Evolutionary conservation across 2,797 vertebrate species (phyloP), one percentile per base, ranked within the genome.

Genomic region (Tadarida brasiliensis): DNA sequence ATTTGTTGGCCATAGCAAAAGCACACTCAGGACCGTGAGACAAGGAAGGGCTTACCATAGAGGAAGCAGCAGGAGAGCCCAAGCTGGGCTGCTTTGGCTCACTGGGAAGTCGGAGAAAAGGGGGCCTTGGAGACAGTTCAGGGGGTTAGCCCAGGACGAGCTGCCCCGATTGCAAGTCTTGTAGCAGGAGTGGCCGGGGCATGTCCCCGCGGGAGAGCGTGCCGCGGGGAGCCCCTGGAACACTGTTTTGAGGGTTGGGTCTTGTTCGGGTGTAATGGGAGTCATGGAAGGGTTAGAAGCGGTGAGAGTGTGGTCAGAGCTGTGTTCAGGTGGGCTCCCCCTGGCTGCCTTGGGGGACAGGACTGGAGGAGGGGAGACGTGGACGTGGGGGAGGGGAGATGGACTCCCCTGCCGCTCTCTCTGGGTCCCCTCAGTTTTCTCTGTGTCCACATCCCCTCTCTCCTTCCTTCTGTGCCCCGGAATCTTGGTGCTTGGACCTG

Each of bases 311-410:
- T 16, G 8, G 4, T 26, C 44, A 20, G 30, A 26, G 15, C 28
- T 57, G 22, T 54, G 26, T 44, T 19, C 19, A 44, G 39, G 20
- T 28, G 44, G 59, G 63, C 15, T 65, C 49, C 35, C 19, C 0
- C 1, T 11, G 61, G 33, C 24, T 82, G 28, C 1, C 0, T 28
- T 16, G 61, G 33, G 78, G 5, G 16, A 6, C 19, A 74, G 80
- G 33, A 8, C 8, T 2, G n/a, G 20, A 88, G n/a, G n/a, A 77
- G 33, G 28, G 1, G 0, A 1, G 22, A n/a, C n/a, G n/a, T n/a
- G 7, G 61, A 49, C 0, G 0, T 20, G 14, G 1, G 26, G 17
- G 49, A 56, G 24, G 6, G 0, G 47, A 24, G 47, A 33, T 3
- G 3, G 17, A 15, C 8, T 11, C 26, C 14, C 26, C 59, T 14